A percentile compares a stretch with the other conserved stretches of the same genome.
These are phyloP conservation scores for Itoplectis maculator DNA, from an alignment of 2,888 invertebrate species.

Conservation along the genomic window DNA sequence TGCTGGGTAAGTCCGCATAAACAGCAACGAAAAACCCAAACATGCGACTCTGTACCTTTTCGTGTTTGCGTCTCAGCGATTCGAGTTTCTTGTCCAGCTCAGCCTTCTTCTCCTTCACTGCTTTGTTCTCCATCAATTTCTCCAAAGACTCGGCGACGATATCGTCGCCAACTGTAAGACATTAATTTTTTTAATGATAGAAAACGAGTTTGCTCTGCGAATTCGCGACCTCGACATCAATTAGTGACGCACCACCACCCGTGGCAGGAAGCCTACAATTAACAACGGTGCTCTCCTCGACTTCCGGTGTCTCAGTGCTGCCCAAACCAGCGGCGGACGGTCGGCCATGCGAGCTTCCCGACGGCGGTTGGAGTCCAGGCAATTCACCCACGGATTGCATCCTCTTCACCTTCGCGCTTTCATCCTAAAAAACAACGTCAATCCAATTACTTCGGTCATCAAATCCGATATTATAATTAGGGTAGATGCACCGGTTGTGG, in stretches of 20 bases:
- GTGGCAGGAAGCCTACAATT: conserved; percentile 75
- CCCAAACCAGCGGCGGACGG: conserved; percentile 78
- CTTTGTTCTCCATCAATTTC: conserved; percentile 92
- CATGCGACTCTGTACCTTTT: conserved; percentile 85
- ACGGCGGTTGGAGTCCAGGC: conserved; percentile 73
- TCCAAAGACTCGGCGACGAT: conserved; percentile 92
- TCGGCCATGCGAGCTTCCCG: conserved; percentile 79
- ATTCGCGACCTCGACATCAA: background rate
- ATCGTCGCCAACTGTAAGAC: conserved; percentile 81
- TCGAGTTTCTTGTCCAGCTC: conserved; percentile 96
- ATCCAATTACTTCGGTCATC: background rate
- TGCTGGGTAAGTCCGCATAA: background rate
- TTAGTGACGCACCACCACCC: conserved; percentile 75
- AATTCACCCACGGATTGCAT: conserved; percentile 79
- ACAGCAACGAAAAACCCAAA: background rate
- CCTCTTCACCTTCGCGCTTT: conserved; percentile 77
- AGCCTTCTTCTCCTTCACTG: conserved; percentile 92
- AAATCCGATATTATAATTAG: too few species aligned
- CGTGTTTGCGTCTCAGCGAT: conserved; percentile 91
- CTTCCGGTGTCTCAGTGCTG: conserved; percentile 78
- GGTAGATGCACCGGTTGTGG: too few species aligned
- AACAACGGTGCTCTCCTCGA: conserved; percentile 76
- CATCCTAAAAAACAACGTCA: conserved; percentile 75
- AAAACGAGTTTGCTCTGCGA: background rate
- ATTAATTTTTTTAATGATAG: background rate